Conservation (phyloP, 2,888 invertebrate genomes). For the Meandrusa payeni region DNA sequence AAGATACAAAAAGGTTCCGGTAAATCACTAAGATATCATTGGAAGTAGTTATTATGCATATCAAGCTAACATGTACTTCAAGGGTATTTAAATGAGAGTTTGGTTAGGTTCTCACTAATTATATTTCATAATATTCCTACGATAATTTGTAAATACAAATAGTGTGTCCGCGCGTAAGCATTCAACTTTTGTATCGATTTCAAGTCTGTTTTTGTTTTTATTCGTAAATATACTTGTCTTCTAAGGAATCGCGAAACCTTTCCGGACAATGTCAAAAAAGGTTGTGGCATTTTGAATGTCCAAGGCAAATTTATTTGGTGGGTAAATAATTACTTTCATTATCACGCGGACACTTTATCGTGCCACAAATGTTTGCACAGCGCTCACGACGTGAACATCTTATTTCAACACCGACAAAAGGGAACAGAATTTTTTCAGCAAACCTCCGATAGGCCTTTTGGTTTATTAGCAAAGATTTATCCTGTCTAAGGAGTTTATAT, state of each 20-base stretch:
- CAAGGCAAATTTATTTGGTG: constrained; percentile 19
- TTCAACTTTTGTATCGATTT: too few relatives aligned
- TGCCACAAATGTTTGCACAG: constrained; percentile 22
- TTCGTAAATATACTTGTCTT: too few relatives aligned
- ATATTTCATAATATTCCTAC: too few relatives aligned
- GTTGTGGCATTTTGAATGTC: constrained; percentile 15
- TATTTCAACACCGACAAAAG: constrained; percentile 20
- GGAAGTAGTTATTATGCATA: too few relatives aligned
- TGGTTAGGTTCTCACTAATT: too few relatives aligned
- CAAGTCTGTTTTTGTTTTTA: too few relatives aligned
- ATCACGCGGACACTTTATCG: constrained; percentile 22
- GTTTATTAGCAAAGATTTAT: constrained; percentile 2
- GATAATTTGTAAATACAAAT: too few relatives aligned
- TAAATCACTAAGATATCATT: too few relatives aligned
- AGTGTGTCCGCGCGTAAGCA: too few relatives aligned
- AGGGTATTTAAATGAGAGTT: too few relatives aligned
- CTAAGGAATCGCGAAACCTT: constrained; percentile 6
- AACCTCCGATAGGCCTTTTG: constrained; percentile 1
- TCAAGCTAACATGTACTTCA: too few relatives aligned
- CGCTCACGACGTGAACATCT: constrained; percentile 13
- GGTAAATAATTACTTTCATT: constrained; percentile 25
- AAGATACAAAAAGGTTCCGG: too few relatives aligned
- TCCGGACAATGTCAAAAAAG: constrained; percentile 16
- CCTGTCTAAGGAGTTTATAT: constrained; percentile 2
- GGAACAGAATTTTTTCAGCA: constrained; percentile 9